Evolutionary conservation across 1,140 invertebrate species (phyloP).

Genomic region (Helicoverpa armigera): DNA sequence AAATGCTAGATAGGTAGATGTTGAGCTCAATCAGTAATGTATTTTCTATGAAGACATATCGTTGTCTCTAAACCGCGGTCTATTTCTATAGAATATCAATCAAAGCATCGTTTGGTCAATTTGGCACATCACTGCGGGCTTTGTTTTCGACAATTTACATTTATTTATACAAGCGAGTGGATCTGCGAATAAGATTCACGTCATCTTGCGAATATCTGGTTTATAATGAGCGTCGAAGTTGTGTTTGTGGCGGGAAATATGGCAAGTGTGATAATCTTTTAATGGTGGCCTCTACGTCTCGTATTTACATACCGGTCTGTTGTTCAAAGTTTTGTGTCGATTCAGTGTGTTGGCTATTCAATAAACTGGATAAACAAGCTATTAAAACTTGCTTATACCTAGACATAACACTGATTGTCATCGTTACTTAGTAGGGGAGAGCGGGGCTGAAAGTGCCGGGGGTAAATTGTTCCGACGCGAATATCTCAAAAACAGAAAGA

Average conservation of each 20-base stretch:
- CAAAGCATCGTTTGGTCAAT: not conserved
- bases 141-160: slow-evolving; percentile 41
- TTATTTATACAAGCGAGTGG: slow-evolving; percentile 35
- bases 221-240: slow-evolving; percentile 19
- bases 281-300: not conserved
- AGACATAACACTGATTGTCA: slow-evolving; percentile 24
- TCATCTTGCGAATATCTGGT: slow-evolving; percentile 32
- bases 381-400: slow-evolving; percentile 4
- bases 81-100: slow-evolving; percentile 22
- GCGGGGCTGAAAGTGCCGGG: no score
- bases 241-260: slow-evolving; percentile 18
- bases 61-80: slow-evolving; percentile 9
- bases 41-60: slow-evolving; percentile 26
- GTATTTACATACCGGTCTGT: not conserved
- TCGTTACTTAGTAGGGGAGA: not conserved
- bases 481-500: no score
- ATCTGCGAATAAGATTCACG: slow-evolving; percentile 48
- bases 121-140: slow-evolving; percentile 27
- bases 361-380: slow-evolving; percentile 10
- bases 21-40: slow-evolving; percentile 5
- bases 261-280: not conserved
- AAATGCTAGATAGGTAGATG: not conserved
- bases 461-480: no score
- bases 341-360: not conserved
- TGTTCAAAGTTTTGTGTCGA: not conserved